These are phyloP conservation scores for Listronotus oregonensis DNA, from an alignment of 1,140 invertebrate genomes.

Conservation along the genomic window DNA sequence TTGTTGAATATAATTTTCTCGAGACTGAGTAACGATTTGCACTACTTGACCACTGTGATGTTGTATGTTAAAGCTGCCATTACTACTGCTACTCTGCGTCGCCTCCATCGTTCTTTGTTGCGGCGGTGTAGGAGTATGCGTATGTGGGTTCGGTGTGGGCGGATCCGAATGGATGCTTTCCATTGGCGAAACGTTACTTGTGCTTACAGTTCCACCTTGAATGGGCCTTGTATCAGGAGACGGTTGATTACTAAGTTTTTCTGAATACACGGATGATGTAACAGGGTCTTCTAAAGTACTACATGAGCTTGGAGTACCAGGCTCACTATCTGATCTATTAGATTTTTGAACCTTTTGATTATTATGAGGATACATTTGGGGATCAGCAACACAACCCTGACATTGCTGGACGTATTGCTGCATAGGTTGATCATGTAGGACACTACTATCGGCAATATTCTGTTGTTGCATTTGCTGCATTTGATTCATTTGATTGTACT, in stretches of 20 bases:
- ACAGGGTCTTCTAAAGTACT: conserved; percentile 64
- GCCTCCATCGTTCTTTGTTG: conserved; percentile 32
- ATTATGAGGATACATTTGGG: conserved; percentile 26
- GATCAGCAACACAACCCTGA: conserved; percentile 55
- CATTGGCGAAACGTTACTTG: conserved; percentile 71
- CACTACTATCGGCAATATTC: conserved; percentile 59
- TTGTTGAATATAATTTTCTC: conserved; percentile 35
- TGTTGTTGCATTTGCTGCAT: conserved; percentile 38
- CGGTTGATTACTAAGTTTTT: conserved; percentile 59
- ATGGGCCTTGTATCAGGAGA: conserved; percentile 67
- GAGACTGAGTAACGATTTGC: conserved; percentile 33
- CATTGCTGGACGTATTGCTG: conserved; percentile 45
- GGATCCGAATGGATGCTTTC: conserved; percentile 61
- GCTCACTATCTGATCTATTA: conserved; percentile 50
- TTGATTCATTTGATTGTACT: conserved; percentile 39
- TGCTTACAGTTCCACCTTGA: conserved; percentile 75
- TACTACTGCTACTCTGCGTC: conserved; percentile 45
- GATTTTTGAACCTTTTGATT: conserved; percentile 41
- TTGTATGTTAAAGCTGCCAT: conserved; percentile 25
- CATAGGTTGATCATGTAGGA: conserved; percentile 54
- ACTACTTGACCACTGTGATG: conserved; percentile 27
- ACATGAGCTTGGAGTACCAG: conserved; percentile 62
- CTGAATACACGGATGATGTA: conserved; percentile 71
- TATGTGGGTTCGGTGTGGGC: conserved; percentile 59
- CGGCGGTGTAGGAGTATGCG: conserved; percentile 49